These are phyloP conservation scores for Lottia gigantea DNA, from an alignment of 2,888 invertebrate genomes.

Conservation along the genomic window DNA sequence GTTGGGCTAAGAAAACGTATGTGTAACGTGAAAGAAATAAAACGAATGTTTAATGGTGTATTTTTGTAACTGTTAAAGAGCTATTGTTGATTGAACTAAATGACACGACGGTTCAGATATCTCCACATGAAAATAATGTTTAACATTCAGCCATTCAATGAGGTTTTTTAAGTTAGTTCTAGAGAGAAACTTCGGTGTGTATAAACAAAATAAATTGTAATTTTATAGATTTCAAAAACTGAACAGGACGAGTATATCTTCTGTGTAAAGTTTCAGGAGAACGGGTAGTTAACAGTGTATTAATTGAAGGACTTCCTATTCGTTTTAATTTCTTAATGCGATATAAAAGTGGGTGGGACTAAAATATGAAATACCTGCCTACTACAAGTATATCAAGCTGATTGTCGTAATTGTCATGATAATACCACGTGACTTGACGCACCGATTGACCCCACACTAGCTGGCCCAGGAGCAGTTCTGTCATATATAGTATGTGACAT, in stretches of 20 bases:
- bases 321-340: too few species aligned
- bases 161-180: too few species aligned
- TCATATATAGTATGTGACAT: neutral
- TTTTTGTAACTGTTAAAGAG: neutral
- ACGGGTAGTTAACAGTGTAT: too few species aligned
- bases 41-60: too few species aligned
- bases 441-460: constrained; percentile 7
- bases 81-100: constrained; percentile 5
- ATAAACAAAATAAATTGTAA: neutral
- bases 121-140: neutral
- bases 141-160: too few species aligned
- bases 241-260: too few species aligned
- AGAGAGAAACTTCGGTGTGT: neutral
- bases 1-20: too few species aligned
- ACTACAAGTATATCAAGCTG: neutral
- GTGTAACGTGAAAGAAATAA: too few species aligned
- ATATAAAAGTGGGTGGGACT: neutral
- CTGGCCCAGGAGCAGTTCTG: neutral
- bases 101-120: neutral
- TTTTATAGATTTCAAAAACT: neutral
- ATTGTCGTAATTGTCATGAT: neutral
- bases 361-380: neutral
- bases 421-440: constrained; percentile 5
- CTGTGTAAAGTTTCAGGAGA: too few species aligned
- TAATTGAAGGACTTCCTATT: too few species aligned